These are phyloP conservation scores for Salticus scenicus DNA, from an alignment of 2,888 invertebrate genomes.

Conservation along the genomic window DNA sequence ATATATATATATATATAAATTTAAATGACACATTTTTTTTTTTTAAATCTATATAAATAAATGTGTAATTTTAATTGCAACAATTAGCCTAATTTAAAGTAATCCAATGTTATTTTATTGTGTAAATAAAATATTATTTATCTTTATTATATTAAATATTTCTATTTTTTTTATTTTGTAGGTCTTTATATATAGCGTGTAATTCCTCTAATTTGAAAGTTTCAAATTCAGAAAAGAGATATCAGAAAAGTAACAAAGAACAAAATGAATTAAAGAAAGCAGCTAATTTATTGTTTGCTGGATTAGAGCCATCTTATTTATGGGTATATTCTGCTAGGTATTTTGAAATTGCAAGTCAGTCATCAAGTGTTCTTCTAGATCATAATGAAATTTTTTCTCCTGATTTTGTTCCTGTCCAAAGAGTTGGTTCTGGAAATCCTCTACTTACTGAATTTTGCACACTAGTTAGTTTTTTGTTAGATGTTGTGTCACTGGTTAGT, in stretches of 20 bases:
- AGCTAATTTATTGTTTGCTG: constrained; percentile 87
- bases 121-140: not conserved
- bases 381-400: not conserved
- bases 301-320: constrained; percentile 88
- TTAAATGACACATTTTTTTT: no score
- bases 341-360: constrained; percentile 74
- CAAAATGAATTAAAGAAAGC: constrained; percentile 84
- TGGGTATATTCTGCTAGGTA: constrained; percentile 81
- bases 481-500: constrained; percentile 76
- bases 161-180: constrained; percentile 3
- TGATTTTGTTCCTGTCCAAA: constrained; percentile 74
- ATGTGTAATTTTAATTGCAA: no score
- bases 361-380: constrained; percentile 5
- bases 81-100: no score
- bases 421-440: constrained; percentile 78
- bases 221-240: constrained; percentile 15
- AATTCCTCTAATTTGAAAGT: constrained; percentile 11
- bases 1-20: no score
- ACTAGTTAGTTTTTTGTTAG: constrained; percentile 84
- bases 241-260: constrained; percentile 55
- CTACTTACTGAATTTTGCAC: constrained; percentile 82
- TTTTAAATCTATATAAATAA: no score
- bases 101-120: not conserved
- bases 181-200: constrained; percentile 60
- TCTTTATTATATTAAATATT: not conserved